These are phyloP conservation scores for Neolamprologus sp. DNA, from an alignment of 2,113 vertebrate genomes.

Conservation along the genomic window DNA sequence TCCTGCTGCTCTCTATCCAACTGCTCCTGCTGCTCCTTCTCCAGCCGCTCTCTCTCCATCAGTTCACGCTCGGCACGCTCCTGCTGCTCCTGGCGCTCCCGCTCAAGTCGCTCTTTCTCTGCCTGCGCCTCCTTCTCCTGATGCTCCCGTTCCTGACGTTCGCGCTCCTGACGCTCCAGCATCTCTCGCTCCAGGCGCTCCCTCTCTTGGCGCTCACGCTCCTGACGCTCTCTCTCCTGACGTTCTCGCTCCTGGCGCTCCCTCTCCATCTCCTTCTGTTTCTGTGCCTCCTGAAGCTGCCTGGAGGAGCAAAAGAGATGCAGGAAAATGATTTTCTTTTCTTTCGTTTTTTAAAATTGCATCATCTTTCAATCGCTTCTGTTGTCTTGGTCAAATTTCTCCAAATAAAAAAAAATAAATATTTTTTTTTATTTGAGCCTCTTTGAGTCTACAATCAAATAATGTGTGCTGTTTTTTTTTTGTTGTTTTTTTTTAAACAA, in stretches of 20 bases:
- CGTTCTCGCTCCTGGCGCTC: slow-evolving; percentile 73
- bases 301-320: slow-evolving; percentile 56
- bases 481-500: not conserved
- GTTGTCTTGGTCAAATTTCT: not conserved
- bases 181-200: slow-evolving; percentile 78
- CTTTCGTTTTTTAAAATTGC: too few species aligned
- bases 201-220: slow-evolving; percentile 69
- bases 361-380: not conserved
- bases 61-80: slow-evolving; percentile 75
- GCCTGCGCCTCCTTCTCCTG: slow-evolving; percentile 78
- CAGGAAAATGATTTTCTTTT: not conserved
- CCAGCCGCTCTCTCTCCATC: slow-evolving; percentile 74
- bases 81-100: slow-evolving; percentile 76
- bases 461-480: not conserved
- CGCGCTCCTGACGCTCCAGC: slow-evolving; percentile 64
- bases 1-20: slow-evolving; percentile 79
- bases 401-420: not conserved
- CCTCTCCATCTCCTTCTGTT: slow-evolving; percentile 83
- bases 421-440: not conserved
- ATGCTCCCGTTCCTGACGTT: slow-evolving; percentile 75
- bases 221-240: slow-evolving; percentile 71
- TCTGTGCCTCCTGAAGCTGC: slow-evolving; percentile 92
- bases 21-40: slow-evolving; percentile 62
- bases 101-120: slow-evolving; percentile 77
- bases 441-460: not conserved